phyloP scores from a whole-genome alignment of 1,140 invertebrate species.

The Saccostrea cuccullata region DNA sequence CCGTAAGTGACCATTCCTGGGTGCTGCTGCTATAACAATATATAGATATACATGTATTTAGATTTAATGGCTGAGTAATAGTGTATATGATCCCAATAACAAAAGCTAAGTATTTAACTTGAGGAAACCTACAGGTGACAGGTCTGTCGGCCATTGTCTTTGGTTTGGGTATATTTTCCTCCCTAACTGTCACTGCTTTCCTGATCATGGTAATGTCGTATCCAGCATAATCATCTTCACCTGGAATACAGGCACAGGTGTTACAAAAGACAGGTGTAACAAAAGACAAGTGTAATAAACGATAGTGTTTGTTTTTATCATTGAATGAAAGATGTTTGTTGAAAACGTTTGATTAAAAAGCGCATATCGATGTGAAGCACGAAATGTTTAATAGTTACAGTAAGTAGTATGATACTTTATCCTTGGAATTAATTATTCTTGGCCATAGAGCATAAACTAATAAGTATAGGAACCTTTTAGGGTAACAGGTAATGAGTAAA shows the following conservation, averaged over 20 bases:
- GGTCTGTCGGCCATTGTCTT: constrained; percentile 53
- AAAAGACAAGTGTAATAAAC: too few species aligned
- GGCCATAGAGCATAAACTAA: too few species aligned
- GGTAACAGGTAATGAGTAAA: too few species aligned
- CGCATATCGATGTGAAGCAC: too few species aligned
- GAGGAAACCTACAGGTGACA: neutral
- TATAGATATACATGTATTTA: neutral
- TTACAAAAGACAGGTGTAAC: neutral
- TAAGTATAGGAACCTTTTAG: too few species aligned
- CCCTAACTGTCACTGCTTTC: constrained; percentile 77
- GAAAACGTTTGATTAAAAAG: too few species aligned
- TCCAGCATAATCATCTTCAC: constrained; percentile 98
- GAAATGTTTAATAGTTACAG: too few species aligned
- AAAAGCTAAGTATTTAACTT: neutral
- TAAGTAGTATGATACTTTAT: too few species aligned
- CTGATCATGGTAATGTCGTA: constrained; percentile 98
- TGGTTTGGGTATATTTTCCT: constrained; percentile 35
- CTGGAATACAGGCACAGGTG: constrained; percentile 74
- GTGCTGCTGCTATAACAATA: neutral
- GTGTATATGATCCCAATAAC: neutral
- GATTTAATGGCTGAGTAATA: neutral
- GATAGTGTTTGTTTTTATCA: too few species aligned
- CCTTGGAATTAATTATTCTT: too few species aligned
- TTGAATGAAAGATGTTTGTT: too few species aligned
- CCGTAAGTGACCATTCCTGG: neutral